Evolutionary conservation across 2,113 vertebrate genomes (phyloP).

Genomic region (Cairina moschata): DNA sequence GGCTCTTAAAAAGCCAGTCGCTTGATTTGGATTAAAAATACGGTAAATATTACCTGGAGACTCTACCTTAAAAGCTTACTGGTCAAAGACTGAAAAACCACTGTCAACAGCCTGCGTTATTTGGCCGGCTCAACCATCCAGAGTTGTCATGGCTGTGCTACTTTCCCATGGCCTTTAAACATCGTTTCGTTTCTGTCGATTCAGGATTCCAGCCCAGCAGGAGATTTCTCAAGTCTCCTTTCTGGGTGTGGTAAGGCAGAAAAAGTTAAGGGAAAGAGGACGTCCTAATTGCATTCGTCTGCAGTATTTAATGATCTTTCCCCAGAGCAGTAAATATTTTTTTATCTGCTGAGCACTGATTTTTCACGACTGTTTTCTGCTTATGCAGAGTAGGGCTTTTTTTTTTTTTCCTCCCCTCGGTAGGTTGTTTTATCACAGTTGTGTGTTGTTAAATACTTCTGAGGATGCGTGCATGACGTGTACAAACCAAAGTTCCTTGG

Average conservation of each 20-base stretch:
- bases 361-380: neutral
- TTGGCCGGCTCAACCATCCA: neutral
- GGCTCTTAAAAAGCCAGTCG: neutral
- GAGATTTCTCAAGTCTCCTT: neutral
- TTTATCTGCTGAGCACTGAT: neutral
- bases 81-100: neutral
- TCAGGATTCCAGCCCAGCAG: conserved; percentile 1
- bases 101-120: neutral
- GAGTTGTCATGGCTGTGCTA: neutral
- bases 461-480: neutral
- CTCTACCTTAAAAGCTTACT: neutral
- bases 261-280: neutral
- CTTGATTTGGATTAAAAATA: neutral
- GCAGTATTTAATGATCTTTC: neutral
- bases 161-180: conserved; percentile 41
- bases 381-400: neutral
- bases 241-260: neutral
- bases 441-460: conserved; percentile 2
- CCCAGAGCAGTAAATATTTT: neutral
- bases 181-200: neutral
- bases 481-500: conserved; percentile 50
- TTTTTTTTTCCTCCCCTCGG: neutral
- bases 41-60: neutral
- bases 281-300: neutral
- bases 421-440: neutral